Evolutionary conservation across 2,797 vertebrate species (phyloP).

Genomic region (Acanthis flammea): DNA sequence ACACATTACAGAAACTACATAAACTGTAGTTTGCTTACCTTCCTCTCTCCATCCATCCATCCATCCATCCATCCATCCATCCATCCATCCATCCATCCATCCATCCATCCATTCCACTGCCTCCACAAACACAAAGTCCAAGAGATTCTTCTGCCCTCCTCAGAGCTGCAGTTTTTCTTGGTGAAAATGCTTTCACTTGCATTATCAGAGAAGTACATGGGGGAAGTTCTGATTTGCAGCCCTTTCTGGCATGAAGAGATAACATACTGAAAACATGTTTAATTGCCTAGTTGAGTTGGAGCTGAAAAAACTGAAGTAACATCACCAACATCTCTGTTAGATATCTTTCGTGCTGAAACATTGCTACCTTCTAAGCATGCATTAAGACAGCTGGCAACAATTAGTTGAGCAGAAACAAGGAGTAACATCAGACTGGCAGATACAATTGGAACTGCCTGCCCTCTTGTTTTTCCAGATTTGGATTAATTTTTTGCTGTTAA

Average conservation of each 20-base stretch:
- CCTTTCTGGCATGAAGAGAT: not conserved
- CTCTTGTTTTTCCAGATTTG: not conserved
- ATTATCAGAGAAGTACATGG: not conserved
- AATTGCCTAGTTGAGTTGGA: not conserved
- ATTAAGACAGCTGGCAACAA: not conserved
- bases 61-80: too few relatives aligned
- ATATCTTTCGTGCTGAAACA: not conserved
- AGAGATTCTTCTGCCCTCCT: not conserved
- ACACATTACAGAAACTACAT: not conserved
- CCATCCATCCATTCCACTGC: not conserved
- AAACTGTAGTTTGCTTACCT: not conserved
- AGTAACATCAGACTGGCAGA: not conserved
- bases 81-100: too few relatives aligned
- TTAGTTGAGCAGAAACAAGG: not conserved
- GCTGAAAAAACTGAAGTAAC: not conserved
- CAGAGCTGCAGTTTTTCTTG: not conserved
- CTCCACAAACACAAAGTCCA: not conserved
- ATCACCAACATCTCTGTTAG: not conserved
- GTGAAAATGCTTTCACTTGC: not conserved
- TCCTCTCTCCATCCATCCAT: accelerated
- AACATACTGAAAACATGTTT: not conserved
- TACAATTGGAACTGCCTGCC: not conserved
- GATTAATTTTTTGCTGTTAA: not conserved
- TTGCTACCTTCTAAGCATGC: not conserved
- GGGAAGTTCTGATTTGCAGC: not conserved